These are phyloP conservation scores for Melanotaenia maccullochi DNA, from an alignment of 2,797 vertebrate species.

Conservation along the genomic window DNA sequence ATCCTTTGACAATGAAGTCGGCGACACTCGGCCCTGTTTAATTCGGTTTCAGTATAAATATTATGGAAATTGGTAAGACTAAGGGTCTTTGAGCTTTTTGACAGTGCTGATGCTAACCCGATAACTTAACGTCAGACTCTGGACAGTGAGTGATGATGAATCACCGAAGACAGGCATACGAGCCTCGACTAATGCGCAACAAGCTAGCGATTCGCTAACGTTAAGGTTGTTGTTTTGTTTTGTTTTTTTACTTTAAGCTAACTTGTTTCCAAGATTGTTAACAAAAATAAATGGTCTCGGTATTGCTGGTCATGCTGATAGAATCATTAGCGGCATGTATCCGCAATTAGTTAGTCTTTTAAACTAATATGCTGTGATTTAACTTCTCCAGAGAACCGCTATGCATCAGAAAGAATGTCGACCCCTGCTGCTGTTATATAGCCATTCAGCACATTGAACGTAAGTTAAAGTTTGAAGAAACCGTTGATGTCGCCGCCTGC, in stretches of 20 bases:
- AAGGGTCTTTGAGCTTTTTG: constrained; percentile 1
- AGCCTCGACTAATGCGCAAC: neutral
- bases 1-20: constrained; percentile 7
- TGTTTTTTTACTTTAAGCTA: constrained; percentile 1
- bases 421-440: neutral
- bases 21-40: neutral
- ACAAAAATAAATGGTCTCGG: constrained; percentile 3
- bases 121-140: neutral
- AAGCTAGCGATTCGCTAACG: constrained; percentile 1
- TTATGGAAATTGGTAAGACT: neutral
- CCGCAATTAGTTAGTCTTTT: neutral
- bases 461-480: constrained; percentile 12
- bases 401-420: neutral
- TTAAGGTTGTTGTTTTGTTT: neutral
- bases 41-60: neutral
- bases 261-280: constrained; percentile 19
- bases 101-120: neutral
- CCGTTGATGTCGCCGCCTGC: constrained; percentile 61
- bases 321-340: neutral
- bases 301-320: constrained; percentile 47
- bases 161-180: neutral
- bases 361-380: neutral
- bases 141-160: neutral
- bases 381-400: neutral
- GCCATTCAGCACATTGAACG: neutral